Conservation (phyloP, 2,113 vertebrate genomes). For the Cebidichthys violaceus region DNA sequence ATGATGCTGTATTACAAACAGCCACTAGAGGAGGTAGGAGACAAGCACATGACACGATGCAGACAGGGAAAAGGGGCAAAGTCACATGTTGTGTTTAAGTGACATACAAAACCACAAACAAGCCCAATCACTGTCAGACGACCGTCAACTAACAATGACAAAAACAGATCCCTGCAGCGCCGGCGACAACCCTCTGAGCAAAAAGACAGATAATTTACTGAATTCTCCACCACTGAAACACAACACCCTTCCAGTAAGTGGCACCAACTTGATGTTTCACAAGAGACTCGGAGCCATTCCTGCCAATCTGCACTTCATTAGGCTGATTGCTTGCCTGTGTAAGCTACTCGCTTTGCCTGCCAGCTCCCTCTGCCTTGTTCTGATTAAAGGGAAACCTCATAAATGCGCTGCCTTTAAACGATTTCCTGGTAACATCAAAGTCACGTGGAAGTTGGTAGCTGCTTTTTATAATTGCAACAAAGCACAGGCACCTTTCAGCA, state of each 20-base stretch:
- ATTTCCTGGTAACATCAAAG: slow-evolving; percentile 83
- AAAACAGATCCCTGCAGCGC: slow-evolving; percentile 17
- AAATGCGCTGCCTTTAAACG: slow-evolving; percentile 73
- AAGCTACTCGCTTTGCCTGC: slow-evolving; percentile 30
- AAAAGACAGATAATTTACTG: background rate
- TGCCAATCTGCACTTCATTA: slow-evolving; percentile 78
- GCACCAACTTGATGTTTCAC: slow-evolving; percentile 51
- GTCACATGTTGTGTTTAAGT: slow-evolving; percentile 44
- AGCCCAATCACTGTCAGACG: slow-evolving; percentile 29
- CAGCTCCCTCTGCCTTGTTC: slow-evolving; percentile 57
- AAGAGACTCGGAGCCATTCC: slow-evolving; percentile 48
- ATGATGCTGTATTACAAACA: slow-evolving; percentile 36
- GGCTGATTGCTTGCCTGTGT: slow-evolving; percentile 63
- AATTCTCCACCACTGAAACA: slow-evolving; percentile 23
- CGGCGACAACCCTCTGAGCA: slow-evolving; percentile 14
- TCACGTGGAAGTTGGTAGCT: slow-evolving; percentile 76
- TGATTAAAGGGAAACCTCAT: slow-evolving; percentile 80
- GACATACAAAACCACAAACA: slow-evolving; percentile 48
- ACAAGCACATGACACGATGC: slow-evolving; percentile 13
- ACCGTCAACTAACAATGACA: slow-evolving; percentile 31
- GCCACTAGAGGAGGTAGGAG: slow-evolving; percentile 69
- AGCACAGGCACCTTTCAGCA: slow-evolving; percentile 39
- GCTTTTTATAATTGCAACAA: slow-evolving; percentile 52
- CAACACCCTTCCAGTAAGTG: slow-evolving; percentile 19
- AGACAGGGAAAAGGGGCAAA: background rate